Conservation (phyloP, 2,797 vertebrate species). For the Enteromius thamalakanensis region DNA sequence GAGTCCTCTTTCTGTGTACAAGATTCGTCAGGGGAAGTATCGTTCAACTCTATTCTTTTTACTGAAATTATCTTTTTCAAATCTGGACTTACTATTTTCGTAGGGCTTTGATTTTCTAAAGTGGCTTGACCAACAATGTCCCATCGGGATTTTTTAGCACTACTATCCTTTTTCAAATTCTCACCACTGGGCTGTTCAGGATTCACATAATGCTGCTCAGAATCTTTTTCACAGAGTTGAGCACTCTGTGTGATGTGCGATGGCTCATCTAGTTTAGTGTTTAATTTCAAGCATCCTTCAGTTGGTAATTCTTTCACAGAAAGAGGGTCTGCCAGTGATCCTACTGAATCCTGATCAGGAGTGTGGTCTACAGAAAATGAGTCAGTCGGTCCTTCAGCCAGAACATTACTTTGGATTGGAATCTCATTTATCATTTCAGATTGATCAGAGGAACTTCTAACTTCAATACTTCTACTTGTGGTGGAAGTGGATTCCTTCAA, state of each 20-base stretch:
- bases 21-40: constrained; percentile 64
- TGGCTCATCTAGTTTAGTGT: constrained; percentile 67
- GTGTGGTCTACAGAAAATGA: constrained; percentile 36
- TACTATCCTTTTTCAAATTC: constrained; percentile 58
- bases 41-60: constrained; percentile 73
- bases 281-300: constrained; percentile 64
- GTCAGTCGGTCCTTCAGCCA: constrained; percentile 47
- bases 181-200: constrained; percentile 62
- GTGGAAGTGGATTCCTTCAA: constrained; percentile 37
- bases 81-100: constrained; percentile 63
- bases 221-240: constrained; percentile 59
- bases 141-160: constrained; percentile 78
- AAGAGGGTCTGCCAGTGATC: constrained; percentile 59
- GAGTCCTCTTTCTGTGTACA: constrained; percentile 56
- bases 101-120: constrained; percentile 67
- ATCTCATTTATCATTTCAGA: constrained; percentile 52
- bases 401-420: constrained; percentile 34
- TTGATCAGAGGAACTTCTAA: constrained; percentile 55
- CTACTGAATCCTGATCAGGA: constrained; percentile 59
- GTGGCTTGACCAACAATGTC: constrained; percentile 80
- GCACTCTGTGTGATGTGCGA: constrained; percentile 49
- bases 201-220: constrained; percentile 55
- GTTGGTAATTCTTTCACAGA: constrained; percentile 59
- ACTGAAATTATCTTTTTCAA: constrained; percentile 72
- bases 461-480: constrained; percentile 53